phyloP scores from a whole-genome alignment of 2,113 vertebrate genomes.

The Beaufortia kweichowensis region DNA sequence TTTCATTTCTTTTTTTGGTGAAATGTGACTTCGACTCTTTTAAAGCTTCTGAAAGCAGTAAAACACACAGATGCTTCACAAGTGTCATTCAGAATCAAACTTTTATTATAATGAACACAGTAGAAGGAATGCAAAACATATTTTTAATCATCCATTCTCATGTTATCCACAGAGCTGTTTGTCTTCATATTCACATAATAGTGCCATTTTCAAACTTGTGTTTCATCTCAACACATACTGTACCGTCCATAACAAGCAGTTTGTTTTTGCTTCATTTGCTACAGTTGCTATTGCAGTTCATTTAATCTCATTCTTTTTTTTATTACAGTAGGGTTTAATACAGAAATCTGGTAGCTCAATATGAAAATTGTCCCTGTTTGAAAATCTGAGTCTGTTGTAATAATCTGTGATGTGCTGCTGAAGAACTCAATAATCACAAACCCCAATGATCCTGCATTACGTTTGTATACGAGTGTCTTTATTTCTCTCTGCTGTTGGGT shows the following conservation, averaged over 20 bases:
- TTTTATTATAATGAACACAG: slow-evolving; percentile 53
- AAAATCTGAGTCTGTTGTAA: slow-evolving; percentile 1
- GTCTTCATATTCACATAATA: slow-evolving; percentile 35
- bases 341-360: slow-evolving; percentile 38
- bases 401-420: neutral
- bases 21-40: neutral
- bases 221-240: slow-evolving; percentile 3
- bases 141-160: slow-evolving; percentile 44
- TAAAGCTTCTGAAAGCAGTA: neutral
- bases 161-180: slow-evolving; percentile 11
- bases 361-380: slow-evolving; percentile 22
- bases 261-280: slow-evolving; percentile 39
- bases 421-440: neutral
- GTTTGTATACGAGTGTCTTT: too few species aligned
- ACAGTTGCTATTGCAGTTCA: slow-evolving; percentile 32
- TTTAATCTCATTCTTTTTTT: slow-evolving; percentile 1
- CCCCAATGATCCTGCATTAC: neutral
- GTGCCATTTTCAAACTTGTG: slow-evolving; percentile 16
- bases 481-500: neutral
- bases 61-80: neutral
- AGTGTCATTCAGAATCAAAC: slow-evolving; percentile 46
- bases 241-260: slow-evolving; percentile 23
- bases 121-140: slow-evolving; percentile 48
- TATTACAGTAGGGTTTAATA: slow-evolving; percentile 29
- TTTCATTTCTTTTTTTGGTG: neutral